Evolutionary conservation across 2,797 vertebrate genomes (phyloP).

Genomic region (Crax fasciolata): DNA sequence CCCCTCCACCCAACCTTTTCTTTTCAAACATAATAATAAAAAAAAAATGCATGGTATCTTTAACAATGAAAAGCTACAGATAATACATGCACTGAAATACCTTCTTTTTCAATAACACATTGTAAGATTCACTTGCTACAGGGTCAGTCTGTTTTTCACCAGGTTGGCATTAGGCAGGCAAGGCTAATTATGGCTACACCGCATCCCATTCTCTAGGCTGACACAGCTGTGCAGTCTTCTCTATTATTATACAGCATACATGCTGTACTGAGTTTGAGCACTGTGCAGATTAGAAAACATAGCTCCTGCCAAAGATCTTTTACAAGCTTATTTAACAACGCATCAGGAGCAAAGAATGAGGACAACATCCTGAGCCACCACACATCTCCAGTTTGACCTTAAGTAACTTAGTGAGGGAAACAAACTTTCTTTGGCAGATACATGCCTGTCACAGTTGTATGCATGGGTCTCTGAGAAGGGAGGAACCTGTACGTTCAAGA

Average conservation of each 20-base stretch:
- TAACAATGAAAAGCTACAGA: not conserved
- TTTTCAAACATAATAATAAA: not conserved
- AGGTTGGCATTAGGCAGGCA: not conserved
- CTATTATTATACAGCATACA: not conserved
- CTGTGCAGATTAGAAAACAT: not conserved
- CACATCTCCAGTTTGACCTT: not conserved
- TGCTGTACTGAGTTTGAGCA: not conserved
- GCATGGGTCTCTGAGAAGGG: not conserved
- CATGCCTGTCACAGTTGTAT: not conserved
- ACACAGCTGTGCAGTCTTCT: not conserved
- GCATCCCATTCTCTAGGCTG: not conserved
- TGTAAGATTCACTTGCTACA: not conserved
- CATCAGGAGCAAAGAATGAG: not conserved
- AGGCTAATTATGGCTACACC: not conserved
- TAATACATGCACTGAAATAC: not conserved
- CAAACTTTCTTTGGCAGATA: not conserved
- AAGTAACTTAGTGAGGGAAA: not conserved
- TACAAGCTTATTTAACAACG: not conserved
- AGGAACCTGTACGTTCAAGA: not conserved
- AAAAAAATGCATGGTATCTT: not conserved
- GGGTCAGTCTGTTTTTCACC: not conserved
- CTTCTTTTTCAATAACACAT: not conserved
- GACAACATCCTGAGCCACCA: not conserved
- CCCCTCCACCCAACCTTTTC: not conserved
- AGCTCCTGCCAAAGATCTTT: not conserved